phyloP scores from a whole-genome alignment of 2,888 invertebrate genomes.

The Atethmia centrago region DNA sequence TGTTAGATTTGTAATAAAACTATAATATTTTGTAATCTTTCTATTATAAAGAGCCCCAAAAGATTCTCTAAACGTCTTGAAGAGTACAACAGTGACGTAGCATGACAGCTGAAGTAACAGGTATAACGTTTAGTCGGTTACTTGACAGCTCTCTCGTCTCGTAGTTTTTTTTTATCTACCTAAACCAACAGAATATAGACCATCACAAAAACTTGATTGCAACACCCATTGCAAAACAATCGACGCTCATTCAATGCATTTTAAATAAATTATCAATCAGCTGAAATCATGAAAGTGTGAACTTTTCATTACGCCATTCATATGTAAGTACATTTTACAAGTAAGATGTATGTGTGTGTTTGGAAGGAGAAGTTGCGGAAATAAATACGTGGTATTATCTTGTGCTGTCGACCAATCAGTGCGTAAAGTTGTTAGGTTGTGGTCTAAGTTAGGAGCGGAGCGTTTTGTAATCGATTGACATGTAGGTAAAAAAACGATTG shows the following conservation, averaged over 20 bases:
- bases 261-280: slow-evolving; percentile 60
- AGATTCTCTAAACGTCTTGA: too few species aligned
- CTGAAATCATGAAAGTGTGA: slow-evolving; percentile 77
- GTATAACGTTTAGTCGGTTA: too few species aligned
- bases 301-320: slow-evolving; percentile 71
- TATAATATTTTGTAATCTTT: too few species aligned
- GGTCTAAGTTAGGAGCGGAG: slow-evolving; percentile 48
- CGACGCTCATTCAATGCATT: slow-evolving; percentile 19
- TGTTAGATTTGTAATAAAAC: too few species aligned
- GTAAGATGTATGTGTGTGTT: slow-evolving; percentile 57
- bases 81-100: too few species aligned
- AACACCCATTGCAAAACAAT: slow-evolving; percentile 42
- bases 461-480: not conserved
- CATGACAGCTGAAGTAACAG: too few species aligned
- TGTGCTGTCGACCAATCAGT: slow-evolving; percentile 74
- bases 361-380: slow-evolving; percentile 69
- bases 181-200: not conserved
- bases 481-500: too few species aligned
- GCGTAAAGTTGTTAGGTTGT: slow-evolving; percentile 74
- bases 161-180: too few species aligned
- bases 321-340: slow-evolving; percentile 41
- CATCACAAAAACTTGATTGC: slow-evolving; percentile 12
- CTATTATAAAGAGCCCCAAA: too few species aligned
- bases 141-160: too few species aligned
- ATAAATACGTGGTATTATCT: slow-evolving; percentile 66